These are phyloP conservation scores for Mythimna impura DNA, from an alignment of 2,888 invertebrate species.

Conservation along the genomic window DNA sequence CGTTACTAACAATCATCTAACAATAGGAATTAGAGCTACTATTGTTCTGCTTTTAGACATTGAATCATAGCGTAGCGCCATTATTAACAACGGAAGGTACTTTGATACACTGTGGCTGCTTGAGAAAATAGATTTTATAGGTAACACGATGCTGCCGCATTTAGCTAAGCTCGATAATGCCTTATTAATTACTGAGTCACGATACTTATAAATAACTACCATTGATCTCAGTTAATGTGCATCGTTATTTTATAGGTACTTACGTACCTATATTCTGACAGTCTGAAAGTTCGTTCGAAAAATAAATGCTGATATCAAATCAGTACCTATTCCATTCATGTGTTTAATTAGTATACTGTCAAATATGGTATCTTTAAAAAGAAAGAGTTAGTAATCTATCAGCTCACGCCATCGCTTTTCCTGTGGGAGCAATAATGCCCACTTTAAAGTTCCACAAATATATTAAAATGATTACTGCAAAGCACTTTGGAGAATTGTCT, in stretches of 20 bases:
- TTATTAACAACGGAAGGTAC: slow-evolving; percentile 39
- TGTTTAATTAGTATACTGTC: neutral
- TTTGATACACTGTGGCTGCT: slow-evolving; percentile 3
- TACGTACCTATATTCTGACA: neutral
- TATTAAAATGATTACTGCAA: slow-evolving; percentile 33
- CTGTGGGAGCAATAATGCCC: slow-evolving; percentile 10
- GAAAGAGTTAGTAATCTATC: neutral
- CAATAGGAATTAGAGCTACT: slow-evolving; percentile 45
- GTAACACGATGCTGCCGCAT: slow-evolving; percentile 20
- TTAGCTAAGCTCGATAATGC: slow-evolving; percentile 14
- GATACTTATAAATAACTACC: neutral
- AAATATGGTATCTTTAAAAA: neutral
- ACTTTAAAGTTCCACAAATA: slow-evolving; percentile 16
- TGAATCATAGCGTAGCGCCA: slow-evolving; percentile 42
- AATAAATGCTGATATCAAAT: neutral
- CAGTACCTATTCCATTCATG: neutral
- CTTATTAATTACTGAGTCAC: slow-evolving; percentile 5
- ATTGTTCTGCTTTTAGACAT: slow-evolving; percentile 51
- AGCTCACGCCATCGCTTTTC: neutral
- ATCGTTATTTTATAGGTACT: neutral
- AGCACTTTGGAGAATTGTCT: slow-evolving; percentile 42
- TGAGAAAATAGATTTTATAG: slow-evolving; percentile 24
- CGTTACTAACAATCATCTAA: slow-evolving; percentile 41
- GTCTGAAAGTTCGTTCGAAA: neutral
- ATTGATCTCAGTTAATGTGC: neutral